Evolutionary conservation across 2,113 vertebrate species (phyloP), one percentile per base, ranked within the genome.

Genomic region (Urocynchramus pylzowi): DNA sequence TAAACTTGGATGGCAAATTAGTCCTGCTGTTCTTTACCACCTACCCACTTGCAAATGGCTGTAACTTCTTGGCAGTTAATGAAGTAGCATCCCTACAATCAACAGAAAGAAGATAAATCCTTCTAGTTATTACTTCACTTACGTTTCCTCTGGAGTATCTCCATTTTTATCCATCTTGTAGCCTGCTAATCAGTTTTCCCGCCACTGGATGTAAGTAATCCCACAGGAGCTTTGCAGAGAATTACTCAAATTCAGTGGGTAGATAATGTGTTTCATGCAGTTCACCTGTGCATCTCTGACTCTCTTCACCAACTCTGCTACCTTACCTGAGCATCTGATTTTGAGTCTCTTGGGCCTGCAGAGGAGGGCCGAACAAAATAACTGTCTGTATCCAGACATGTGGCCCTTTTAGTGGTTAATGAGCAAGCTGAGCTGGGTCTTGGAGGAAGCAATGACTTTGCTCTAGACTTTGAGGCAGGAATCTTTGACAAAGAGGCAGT

Each of bases 401-500:
- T 92, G 96, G 96, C 97, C 94, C 84, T 98, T 97, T 98, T 97
- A 98, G 97, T 86, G 89, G 61, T 90, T 91, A 98, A 95, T 97
- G 98, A 98, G 96, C 98, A 98, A 96, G 98, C 98, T 95, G 98
- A 98, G 97, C 95, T 94, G 88, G 98, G 97, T 96, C 98, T 97
- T 97, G 98, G 97, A 93, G 97, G 97, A 94, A 97, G 92, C 91
- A 98, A 97, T 94, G 97, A 95, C 93, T 98, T 97, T 97, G 96
- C 97, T 97, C 98, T 98, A 97, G 97, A 98, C 97, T 98, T 98
- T 97, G 97, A 99, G 98, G 98, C 98, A 97, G 98, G 98, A 97
- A 99, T 99, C 98, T 99, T 99, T 99, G 98, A 98, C 97, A 98
- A 97, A 97, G 98, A 98, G 90, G 97, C 97, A 97, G 97, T 98